Evolutionary conservation across 2,888 invertebrate genomes (phyloP).

Genomic region (Cantharis rufa): DNA sequence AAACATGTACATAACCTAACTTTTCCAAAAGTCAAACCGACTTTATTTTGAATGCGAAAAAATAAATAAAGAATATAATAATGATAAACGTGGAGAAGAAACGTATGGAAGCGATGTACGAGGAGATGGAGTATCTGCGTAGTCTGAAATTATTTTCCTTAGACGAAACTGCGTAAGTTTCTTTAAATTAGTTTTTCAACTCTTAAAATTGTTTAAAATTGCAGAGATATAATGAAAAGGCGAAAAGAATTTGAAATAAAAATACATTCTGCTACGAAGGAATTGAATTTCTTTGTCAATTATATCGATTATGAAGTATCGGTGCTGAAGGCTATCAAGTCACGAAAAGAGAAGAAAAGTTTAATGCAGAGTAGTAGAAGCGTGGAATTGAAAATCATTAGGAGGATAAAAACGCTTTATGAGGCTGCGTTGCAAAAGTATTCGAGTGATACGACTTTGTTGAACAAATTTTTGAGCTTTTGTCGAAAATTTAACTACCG

Average conservation of each 20-base stretch:
- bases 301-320: constrained; percentile 74
- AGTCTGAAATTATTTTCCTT: constrained; percentile 70
- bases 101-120: constrained; percentile 77
- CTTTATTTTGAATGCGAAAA: background rate
- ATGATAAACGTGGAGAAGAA: constrained; percentile 87
- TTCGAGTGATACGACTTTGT: constrained; percentile 73
- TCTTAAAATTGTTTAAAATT: constrained; percentile 36
- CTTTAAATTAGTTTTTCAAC: background rate
- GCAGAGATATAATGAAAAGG: constrained; percentile 69
- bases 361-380: constrained; percentile 66
- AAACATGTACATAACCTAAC: background rate
- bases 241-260: constrained; percentile 75
- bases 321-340: constrained; percentile 66
- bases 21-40: background rate
- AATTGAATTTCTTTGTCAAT: constrained; percentile 70
- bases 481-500: constrained; percentile 68
- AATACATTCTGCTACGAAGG: constrained; percentile 68
- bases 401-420: constrained; percentile 74
- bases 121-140: constrained; percentile 80
- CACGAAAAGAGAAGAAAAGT: constrained; percentile 63
- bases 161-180: constrained; percentile 69
- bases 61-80: background rate
- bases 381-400: constrained; percentile 70
- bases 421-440: constrained; percentile 71
- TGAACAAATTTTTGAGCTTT: constrained; percentile 80